phyloP scores from a whole-genome alignment of 53 echinoderm and acorn worm genomes.

The Astropecten irregularis region DNA sequence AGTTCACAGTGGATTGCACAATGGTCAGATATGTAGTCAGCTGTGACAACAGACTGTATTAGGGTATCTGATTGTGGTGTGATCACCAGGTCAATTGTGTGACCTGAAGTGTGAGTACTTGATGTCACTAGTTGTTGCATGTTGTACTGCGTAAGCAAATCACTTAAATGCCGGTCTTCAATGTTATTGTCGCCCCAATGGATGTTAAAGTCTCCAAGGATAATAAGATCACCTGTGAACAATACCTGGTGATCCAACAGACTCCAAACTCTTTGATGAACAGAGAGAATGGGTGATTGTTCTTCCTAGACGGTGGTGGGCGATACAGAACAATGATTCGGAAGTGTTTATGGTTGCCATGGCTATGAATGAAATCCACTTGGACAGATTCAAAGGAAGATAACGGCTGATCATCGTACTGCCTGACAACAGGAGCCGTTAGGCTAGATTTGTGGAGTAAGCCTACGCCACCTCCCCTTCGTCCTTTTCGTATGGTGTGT shows the following conservation, averaged over 20 bases:
- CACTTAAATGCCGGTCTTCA: too few relatives aligned
- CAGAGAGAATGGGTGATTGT: neutral
- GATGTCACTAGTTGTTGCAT: slow-evolving; percentile 14
- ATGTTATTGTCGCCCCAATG: neutral
- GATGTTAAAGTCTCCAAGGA: too few relatives aligned
- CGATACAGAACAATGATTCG: slow-evolving; percentile 29
- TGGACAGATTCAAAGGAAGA: slow-evolving; percentile 8
- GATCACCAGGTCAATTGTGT: too few relatives aligned
- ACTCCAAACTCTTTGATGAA: slow-evolving; percentile 21
- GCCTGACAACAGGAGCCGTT: neutral
- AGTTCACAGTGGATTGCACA: neutral
- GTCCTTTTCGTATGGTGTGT: neutral
- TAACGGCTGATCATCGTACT: neutral
- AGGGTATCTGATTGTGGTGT: slow-evolving; percentile 13
- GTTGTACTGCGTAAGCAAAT: neutral
- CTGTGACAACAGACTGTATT: neutral
- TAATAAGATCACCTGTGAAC: too few relatives aligned
- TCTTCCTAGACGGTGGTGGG: slow-evolving; percentile 11
- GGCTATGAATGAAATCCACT: slow-evolving; percentile 3
- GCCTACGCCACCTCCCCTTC: neutral
- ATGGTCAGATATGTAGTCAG: slow-evolving; percentile 5
- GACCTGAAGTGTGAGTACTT: neutral
- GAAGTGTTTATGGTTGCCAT: slow-evolving; percentile 5
- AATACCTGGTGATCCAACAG: too few relatives aligned
- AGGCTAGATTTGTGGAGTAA: neutral